Conservation (phyloP, 2,797 vertebrate genomes). For the Syncerus caffer region DNA sequence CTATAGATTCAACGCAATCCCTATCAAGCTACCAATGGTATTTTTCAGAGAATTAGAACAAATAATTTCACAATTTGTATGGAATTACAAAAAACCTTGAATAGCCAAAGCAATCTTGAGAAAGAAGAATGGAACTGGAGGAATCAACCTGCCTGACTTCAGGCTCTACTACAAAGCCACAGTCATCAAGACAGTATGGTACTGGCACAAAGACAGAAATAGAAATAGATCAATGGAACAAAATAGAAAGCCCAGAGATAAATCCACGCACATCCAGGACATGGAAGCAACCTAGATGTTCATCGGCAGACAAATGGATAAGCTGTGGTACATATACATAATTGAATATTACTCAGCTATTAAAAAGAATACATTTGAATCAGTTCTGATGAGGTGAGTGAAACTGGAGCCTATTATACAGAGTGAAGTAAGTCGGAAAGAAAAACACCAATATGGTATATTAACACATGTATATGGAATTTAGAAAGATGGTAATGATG, state of each 20-base stretch:
- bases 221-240: background rate
- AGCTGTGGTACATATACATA: background rate
- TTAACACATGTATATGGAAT: background rate
- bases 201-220: background rate
- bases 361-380: background rate
- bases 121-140: background rate
- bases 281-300: background rate
- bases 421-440: background rate
- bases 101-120: background rate
- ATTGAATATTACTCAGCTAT: background rate
- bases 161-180: background rate
- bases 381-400: background rate
- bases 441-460: background rate
- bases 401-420: background rate
- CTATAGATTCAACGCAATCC: background rate
- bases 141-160: background rate
- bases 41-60: background rate
- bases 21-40: background rate
- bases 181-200: background rate
- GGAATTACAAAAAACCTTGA: background rate
- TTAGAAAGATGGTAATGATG: background rate
- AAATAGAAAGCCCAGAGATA: background rate
- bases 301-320: background rate
- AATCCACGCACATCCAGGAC: background rate
- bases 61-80: background rate